Evolutionary conservation across 2,113 vertebrate species (phyloP), one percentile per base, ranked within the genome.

Genomic region (Mesitornis unicolor): DNA sequence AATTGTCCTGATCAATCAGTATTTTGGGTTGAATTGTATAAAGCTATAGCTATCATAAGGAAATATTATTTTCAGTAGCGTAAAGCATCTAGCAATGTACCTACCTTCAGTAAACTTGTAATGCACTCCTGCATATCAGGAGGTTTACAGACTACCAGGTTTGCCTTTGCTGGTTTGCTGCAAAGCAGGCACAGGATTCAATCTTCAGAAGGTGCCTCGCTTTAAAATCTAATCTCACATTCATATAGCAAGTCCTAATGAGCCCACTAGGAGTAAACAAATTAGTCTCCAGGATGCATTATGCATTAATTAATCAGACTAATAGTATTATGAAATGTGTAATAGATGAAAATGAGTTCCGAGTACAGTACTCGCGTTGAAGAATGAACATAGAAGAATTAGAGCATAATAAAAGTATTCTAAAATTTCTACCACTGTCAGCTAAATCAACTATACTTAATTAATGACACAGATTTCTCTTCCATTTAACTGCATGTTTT

Each of bases 231-330:
- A 96, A 98, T 98, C 91, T 97, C 96, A 97, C 89, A 98, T 98
- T 97, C 97, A 96, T 95, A 97, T 73, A 92, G 95, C 81, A 96
- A 96, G 87, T 79, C 94, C 96, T 98, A 98, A 98, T 98, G 97
- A 98, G 97, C 97, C 98, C 57, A 85, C 93, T 84, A 98, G 97
- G 97, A 98, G 97, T 98, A 98, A 98, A 98, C 98, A 98, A 98
- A 98, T 98, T 98, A 98, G 97, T 98, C 97, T 98, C 97, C 70
- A 93, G 95, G 94, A 98, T 96, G 84, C 97, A 98, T 97, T 98
- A 97, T 97, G 96, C 97, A 98, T 98, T 98, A 98, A 98, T 98
- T 98, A 98, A 98, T 98, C 98, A 98, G 96, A 97, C 97, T 98
- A 98, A 98, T 98, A 98, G 97, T 96, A 98, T 96, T 98, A 97